Base-by-base conservation (phyloP, 2,113 vertebrate species). In the Brachyistius frenatus region DNA sequence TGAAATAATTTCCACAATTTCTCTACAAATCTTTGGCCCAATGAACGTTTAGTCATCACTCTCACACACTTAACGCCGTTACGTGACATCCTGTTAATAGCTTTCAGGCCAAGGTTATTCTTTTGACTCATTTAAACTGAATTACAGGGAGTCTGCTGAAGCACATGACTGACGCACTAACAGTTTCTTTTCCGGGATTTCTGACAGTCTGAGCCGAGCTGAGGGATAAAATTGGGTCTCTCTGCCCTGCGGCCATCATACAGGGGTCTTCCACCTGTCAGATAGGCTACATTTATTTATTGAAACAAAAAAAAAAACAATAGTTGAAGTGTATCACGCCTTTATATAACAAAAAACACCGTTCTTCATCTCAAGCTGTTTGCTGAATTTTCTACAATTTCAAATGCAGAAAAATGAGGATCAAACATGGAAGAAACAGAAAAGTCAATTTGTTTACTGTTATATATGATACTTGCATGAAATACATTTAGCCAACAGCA, bases 221-320 rank as follows among this genome's bases (percentile, higher is more conserved):
- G 52, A 69, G 65, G n/a, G 31, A 57, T 44, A 70, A 47, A 30
- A 46, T 23, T 23, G 23, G 23, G 23, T 23, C 23, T 23, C 23
- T 5, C 37, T 46, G 73, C 32, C 57, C 63, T 73, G 56, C 7
- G 10, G 63, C 63, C 13, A 35, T 66, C 56, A 39, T n/a, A 73
- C 32, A 41, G 36, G 58, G 63, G 41, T 39, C 64, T 54, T 61
- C 33, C 30, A 61, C 47, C 70, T 61, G 69, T 70, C 78, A 54
- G 6, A 58, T 1, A 15, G 23, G 53, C 58, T 50, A 54, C 37
- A 30, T 57, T 58, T 44, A 49, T 50, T 73, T 55, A 73, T 64
- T 35, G 60, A 60, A 23, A 8, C 33, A 3, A 10, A 35, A 55
- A 49, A 49, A 23, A 23, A 23, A 23, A 1, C 58, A 67, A 63